Evolutionary conservation across 92 coral and sea anemone genomes (phyloP), one percentile per base, ranked within the genome.

Genomic region (Muricea muricata): DNA sequence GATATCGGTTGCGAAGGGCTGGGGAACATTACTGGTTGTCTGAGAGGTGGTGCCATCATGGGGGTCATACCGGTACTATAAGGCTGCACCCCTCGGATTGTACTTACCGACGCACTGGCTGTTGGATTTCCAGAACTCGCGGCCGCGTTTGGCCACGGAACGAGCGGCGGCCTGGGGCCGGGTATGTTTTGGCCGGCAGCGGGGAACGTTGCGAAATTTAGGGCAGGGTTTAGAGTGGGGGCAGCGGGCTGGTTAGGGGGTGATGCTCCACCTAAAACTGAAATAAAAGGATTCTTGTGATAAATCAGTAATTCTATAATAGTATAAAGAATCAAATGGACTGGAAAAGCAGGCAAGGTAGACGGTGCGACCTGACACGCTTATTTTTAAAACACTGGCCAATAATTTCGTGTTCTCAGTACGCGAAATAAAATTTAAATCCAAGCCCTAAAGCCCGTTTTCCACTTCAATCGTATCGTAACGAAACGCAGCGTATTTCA

Each of bases 11-110:
- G 88, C 0, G 91, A 84, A 6, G 91, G 88, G 23, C 82, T 70
- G 24, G 84, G 84, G 6, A 83, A 82, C 65, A 91, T 73, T 40
- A 88, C 65, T 29, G 91, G 79, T 70, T 82, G 71, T 39, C 88
- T 45, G 30, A 90, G 70, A 68, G 89, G 81, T 32, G 84, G 91
- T n/a, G 83, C 72, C 12, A 91, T 93, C 84, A 90, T 83, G 39
- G 85, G 88, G 0, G 55, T 10, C 83, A 89, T 82, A 11, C 91
- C 88, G 40, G 58, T 30, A 21, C 60, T 40, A 33, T 34, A 55
- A 15, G 75, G 82, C 55, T 79, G 85, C 47, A 31, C 50, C 4
- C 83, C 86, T 34, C 68, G n/a, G 13, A 46, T 34, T 7, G 85
- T 17, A 71, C 57, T 52, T 82, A 91, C n/a, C 86, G 90, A 58